Conservation (phyloP, 2,797 vertebrate species). For the Pogonophryne albipinna region DNA sequence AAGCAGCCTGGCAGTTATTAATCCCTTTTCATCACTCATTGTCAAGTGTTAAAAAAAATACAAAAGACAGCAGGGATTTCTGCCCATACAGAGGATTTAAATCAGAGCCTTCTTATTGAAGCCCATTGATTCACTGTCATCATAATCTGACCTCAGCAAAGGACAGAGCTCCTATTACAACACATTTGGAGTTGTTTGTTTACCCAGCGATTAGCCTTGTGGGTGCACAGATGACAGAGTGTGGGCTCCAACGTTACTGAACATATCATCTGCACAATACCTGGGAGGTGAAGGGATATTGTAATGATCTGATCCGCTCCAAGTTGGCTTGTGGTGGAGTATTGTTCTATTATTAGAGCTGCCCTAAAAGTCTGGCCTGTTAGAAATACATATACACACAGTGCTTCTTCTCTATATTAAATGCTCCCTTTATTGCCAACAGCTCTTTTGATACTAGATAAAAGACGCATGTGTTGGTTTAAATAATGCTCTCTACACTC, state of each 20-base stretch:
- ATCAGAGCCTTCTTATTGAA: conserved; percentile 72
- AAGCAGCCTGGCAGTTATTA: conserved; percentile 12
- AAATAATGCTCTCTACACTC: conserved; percentile 58
- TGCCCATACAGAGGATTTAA: conserved; percentile 61
- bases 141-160: conserved; percentile 72
- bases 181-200: conserved; percentile 74
- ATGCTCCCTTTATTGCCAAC: conserved; percentile 45
- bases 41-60: conserved; percentile 30
- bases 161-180: conserved; percentile 64
- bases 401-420: conserved; percentile 55
- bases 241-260: conserved; percentile 34
- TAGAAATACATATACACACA: conserved; percentile 19
- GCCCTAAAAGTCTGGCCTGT: conserved; percentile 6
- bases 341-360: conserved; percentile 22
- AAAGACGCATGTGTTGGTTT: conserved; percentile 61
- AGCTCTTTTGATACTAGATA: conserved; percentile 50
- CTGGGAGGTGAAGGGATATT: conserved; percentile 45
- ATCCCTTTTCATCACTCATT: conserved; percentile 44
- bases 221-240: conserved; percentile 48
- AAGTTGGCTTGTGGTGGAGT: conserved; percentile 24
- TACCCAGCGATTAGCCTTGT: conserved; percentile 63
- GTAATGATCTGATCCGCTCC: conserved; percentile 27
- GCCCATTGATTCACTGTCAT: conserved; percentile 77
- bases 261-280: conserved; percentile 35
- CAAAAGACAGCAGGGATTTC: conserved; percentile 49